phyloP scores from a whole-genome alignment of 2,888 invertebrate genomes.

The Xanthia icteritia region DNA sequence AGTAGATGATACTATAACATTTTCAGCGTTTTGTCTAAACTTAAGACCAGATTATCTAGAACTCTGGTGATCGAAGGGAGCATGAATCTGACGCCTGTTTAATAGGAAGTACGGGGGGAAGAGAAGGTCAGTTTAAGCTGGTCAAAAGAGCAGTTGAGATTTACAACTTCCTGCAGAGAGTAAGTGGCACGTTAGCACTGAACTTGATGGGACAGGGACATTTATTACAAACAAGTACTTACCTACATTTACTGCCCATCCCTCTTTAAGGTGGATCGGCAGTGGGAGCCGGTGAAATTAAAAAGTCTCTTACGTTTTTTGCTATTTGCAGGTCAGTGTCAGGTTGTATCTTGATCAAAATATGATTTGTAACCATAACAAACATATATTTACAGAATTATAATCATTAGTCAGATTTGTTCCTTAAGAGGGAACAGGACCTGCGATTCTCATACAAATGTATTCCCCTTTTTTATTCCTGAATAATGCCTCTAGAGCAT shows the following conservation, averaged over 20 bases:
- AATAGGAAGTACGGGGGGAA: slow-evolving; percentile 39
- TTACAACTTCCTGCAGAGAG: slow-evolving; percentile 86
- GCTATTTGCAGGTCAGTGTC: too few relatives aligned
- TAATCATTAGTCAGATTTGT: too few relatives aligned
- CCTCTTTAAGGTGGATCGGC: slow-evolving; percentile 9
- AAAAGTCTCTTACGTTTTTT: too few relatives aligned
- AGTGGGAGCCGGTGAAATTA: too few relatives aligned
- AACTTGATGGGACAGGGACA: slow-evolving; percentile 76
- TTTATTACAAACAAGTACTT: slow-evolving; percentile 24
- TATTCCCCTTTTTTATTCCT: too few relatives aligned
- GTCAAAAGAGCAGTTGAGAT: slow-evolving; percentile 81
- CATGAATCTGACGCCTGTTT: slow-evolving; percentile 51
- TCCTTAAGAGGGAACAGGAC: too few relatives aligned
- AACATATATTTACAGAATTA: too few relatives aligned
- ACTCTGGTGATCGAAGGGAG: slow-evolving; percentile 51
- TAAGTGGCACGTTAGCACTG: slow-evolving; percentile 76
- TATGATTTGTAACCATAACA: too few relatives aligned
- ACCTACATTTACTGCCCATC: slow-evolving; percentile 52
- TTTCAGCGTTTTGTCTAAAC: slow-evolving; percentile 80
- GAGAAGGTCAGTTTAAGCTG: slow-evolving; percentile 71
- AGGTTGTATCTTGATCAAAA: too few relatives aligned
- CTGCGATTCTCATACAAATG: too few relatives aligned
- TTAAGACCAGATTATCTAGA: slow-evolving; percentile 70
- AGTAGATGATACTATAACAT: slow-evolving; percentile 77
- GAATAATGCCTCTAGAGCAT: too few relatives aligned